phyloP scores from a whole-genome alignment of 2,113 vertebrate genomes.

The Aleadryas rufinucha region DNA sequence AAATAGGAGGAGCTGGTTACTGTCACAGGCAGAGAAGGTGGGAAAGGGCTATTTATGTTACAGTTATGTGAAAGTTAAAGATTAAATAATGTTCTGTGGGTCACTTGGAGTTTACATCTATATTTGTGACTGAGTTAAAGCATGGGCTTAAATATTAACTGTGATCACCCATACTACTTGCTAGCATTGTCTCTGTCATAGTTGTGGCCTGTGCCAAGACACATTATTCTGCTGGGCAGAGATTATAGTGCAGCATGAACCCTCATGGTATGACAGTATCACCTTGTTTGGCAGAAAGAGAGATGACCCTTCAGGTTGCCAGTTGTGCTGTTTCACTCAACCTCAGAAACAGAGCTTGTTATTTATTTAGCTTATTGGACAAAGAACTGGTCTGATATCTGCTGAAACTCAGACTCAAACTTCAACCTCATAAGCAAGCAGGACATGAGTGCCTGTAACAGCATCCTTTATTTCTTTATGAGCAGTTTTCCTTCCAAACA shows the following conservation, averaged over 20 bases:
- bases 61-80: not conserved
- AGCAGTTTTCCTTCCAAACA: not conserved
- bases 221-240: not conserved
- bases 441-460: not conserved
- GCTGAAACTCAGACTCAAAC: not conserved
- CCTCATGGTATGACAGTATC: not conserved
- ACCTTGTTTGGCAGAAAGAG: not conserved
- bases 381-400: not conserved
- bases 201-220: not conserved
- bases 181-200: not conserved
- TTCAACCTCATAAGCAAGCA: not conserved
- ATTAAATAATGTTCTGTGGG: not conserved
- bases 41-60: not conserved
- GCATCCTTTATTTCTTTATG: not conserved
- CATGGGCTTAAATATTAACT: not conserved
- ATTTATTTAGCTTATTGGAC: not conserved
- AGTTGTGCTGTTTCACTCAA: fast-evolving
- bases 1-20: not conserved
- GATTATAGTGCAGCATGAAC: not conserved
- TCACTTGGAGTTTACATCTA: not conserved
- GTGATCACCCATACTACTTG: not conserved
- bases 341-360: not conserved
- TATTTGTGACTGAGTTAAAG: not conserved
- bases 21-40: not conserved
- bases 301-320: not conserved